phyloP scores from a whole-genome alignment of 1,140 invertebrate genomes.

The Odontomachus brunneus region DNA sequence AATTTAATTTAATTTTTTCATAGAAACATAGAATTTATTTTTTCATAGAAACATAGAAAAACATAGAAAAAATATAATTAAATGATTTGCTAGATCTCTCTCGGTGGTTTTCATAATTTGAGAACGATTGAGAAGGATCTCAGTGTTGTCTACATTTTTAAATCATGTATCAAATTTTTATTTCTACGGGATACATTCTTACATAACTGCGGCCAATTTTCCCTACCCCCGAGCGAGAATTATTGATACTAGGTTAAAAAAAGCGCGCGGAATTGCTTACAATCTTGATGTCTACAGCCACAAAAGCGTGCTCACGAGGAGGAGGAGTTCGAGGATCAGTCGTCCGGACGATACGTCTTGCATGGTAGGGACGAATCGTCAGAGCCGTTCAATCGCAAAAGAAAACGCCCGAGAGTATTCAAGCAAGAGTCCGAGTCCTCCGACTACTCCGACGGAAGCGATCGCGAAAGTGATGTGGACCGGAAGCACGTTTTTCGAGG shows the following conservation, averaged over 20 bases:
- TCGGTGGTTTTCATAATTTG: no score
- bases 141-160: no score
- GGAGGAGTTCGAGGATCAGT: conserved; percentile 15
- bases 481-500: conserved; percentile 9
- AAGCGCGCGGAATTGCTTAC: not conserved
- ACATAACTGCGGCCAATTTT: no score
- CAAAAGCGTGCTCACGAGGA: conserved; percentile 25
- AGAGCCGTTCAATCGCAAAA: conserved; percentile 12
- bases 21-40: no score
- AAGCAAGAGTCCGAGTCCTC: conserved; percentile 44
- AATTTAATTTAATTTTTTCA: not conserved
- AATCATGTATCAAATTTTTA: no score
- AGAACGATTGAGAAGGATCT: no score
- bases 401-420: conserved; percentile 39
- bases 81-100: not conserved
- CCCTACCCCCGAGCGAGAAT: not conserved
- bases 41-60: not conserved
- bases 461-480: conserved; percentile 38
- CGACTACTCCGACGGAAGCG: conserved; percentile 52
- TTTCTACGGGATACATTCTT: no score
- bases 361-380: conserved; percentile 20
- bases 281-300: conserved; percentile 20
- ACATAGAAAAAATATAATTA: not conserved
- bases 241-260: not conserved
- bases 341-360: conserved; percentile 11